These are phyloP conservation scores for Leptopilina clavipes DNA, from an alignment of 1,140 invertebrate species.

Conservation along the genomic window DNA sequence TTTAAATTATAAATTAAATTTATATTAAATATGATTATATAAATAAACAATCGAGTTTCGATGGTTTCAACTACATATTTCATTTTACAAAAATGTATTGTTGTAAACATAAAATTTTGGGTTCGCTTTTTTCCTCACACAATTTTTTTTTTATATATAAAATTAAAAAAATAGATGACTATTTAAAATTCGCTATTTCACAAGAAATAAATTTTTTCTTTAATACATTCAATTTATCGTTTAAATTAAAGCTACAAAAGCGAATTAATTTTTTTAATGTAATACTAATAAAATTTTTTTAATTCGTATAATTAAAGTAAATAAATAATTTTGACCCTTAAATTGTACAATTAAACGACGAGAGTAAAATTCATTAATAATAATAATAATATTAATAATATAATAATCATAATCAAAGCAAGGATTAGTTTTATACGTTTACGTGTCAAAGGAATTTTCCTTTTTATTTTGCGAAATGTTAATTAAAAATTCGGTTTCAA, in stretches of 20 bases:
- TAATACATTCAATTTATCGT: background rate
- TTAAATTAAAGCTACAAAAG: background rate
- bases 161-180: constrained; percentile 20
- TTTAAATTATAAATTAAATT: background rate
- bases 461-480: background rate
- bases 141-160: constrained; percentile 9
- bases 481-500: background rate
- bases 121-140: background rate
- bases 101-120: background rate
- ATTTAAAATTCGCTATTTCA: constrained; percentile 8
- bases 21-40: background rate
- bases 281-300: background rate
- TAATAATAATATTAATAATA: no score
- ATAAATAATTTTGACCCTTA: background rate
- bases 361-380: background rate
- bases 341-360: background rate
- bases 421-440: background rate
- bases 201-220: background rate
- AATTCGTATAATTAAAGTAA: background rate
- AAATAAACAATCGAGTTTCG: constrained; percentile 21
- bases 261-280: background rate
- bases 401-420: background rate
- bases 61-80: background rate
- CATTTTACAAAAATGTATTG: background rate
- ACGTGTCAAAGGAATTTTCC: background rate